Percentiles rank a stretch among this genome's conserved stretches.
phyloP scores from a whole-genome alignment of 1,140 invertebrate genomes.

The Drosophila paulistorum region DNA sequence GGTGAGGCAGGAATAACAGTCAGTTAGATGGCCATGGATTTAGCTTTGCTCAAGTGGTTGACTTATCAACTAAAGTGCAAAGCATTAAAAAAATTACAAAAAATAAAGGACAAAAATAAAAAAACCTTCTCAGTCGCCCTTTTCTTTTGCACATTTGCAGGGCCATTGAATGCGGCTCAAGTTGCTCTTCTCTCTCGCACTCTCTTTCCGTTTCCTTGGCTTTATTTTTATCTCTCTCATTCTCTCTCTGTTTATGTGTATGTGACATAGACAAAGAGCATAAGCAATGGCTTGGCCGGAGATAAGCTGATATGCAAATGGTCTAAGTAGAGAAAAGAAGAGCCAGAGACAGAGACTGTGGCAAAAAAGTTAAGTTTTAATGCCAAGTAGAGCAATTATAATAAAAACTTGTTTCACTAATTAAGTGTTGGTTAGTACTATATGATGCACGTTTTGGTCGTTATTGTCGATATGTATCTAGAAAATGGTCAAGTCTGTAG shows the following conservation, averaged over 20 bases:
- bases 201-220: slow-evolving; percentile 1
- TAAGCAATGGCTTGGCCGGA: slow-evolving; percentile 46
- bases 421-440: slow-evolving; percentile 4
- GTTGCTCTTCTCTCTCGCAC: neutral
- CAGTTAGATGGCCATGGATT: slow-evolving; percentile 32
- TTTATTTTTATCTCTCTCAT: slow-evolving; percentile 5
- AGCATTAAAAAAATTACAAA: slow-evolving; percentile 63
- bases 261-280: slow-evolving; percentile 53
- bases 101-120: slow-evolving; percentile 14
- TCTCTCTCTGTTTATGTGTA: slow-evolving; percentile 24
- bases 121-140: slow-evolving; percentile 37
- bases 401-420: slow-evolving; percentile 4
- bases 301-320: slow-evolving; percentile 58
- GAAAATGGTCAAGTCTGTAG: neutral
- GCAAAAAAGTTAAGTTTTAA: slow-evolving; percentile 4
- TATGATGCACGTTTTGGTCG: neutral
- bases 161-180: slow-evolving; percentile 41
- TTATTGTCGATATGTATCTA: neutral
- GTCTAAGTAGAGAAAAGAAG: slow-evolving; percentile 27
- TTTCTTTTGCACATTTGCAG: slow-evolving; percentile 50
- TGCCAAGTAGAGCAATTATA: slow-evolving; percentile 1
- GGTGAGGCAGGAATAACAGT: neutral
- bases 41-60: slow-evolving; percentile 51
- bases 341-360: slow-evolving; percentile 25
- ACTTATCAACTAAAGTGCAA: slow-evolving; percentile 79